Evolutionary conservation across 2,888 invertebrate genomes (phyloP), one percentile per base, ranked within the genome.

Genomic region (Idaea straminata): DNA sequence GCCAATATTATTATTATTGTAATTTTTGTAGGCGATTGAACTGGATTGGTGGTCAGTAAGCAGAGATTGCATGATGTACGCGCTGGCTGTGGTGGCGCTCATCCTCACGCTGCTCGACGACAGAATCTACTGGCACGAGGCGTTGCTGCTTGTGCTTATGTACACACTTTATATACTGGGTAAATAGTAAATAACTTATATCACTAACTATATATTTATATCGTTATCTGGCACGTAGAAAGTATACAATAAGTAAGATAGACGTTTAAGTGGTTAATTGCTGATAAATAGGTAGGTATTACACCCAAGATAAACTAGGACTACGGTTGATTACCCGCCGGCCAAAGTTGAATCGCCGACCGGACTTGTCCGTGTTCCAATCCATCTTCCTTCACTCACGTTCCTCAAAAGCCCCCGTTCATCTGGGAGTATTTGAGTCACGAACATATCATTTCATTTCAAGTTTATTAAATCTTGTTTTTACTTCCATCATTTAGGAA

Each of bases 1-100:
- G 7, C 10, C 47, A 13, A 13, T 47, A 13, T 7, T 47, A 13
- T n/a, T 57, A 10, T 47, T 47, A 47, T 38, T 38, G 38, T 10
- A 47, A 47, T 47, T 47, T 59, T 57, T 36, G 7, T 80, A 96
- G 96, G 93, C 94, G 35, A 88, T 96, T 71, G 93, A 95, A 62
- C 84, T 96, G 75, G 95, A 96, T 83, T 96, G 96, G 96, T 96
- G 96, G 96, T 95, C 97, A 1, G 94, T 97, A 63, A 95, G 95
- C 7, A 92, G 97, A 65, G 96, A 97, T 83, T 95, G 95, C 77
- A 77, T 95, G 69, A 95, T 96, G 89, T 97, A 97, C 79, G 95
- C 95, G 1, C 82, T 96, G 57, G 94, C 96, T 2, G 96, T 97
- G 35, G 85, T 95, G 35, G 92, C 95, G 4, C 93, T 97, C 25